phyloP scores from a whole-genome alignment of 2,797 vertebrate genomes.

The Phyllotis vaccarum region DNA sequence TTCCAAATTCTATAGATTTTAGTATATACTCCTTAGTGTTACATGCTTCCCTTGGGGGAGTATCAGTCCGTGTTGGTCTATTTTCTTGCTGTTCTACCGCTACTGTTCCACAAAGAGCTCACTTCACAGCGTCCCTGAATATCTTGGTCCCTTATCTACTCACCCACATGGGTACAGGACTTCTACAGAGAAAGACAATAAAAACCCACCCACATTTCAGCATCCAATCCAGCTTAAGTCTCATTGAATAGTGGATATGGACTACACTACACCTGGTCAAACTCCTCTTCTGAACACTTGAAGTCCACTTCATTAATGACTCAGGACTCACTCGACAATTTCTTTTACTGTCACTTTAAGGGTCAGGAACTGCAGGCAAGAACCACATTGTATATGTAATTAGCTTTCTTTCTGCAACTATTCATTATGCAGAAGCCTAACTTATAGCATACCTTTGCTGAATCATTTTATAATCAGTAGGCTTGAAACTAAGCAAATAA shows the following conservation, averaged over 20 bases:
- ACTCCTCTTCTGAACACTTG: not conserved
- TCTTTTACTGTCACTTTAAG: not conserved
- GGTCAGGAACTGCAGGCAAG: not conserved
- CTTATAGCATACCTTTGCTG: not conserved
- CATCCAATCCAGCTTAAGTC: not conserved
- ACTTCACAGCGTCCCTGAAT: not conserved
- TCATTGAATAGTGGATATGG: not conserved
- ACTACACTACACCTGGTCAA: not conserved
- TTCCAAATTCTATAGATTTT: not conserved
- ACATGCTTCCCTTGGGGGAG: not conserved
- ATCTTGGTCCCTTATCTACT: not conserved
- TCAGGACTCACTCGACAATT: not conserved
- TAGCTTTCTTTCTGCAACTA: not conserved
- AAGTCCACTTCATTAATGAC: not conserved
- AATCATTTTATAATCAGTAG: not conserved
- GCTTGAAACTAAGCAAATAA: not conserved
- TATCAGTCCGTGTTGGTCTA: not conserved
- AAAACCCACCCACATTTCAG: not conserved
- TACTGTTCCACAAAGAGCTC: not conserved
- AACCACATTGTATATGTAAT: not conserved
- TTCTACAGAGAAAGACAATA: no score
- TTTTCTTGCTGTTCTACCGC: not conserved
- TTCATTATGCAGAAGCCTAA: not conserved
- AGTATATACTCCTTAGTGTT: not conserved
- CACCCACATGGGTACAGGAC: no score